A percentile compares a stretch with the other conserved stretches of the same genome.
Conservation (phyloP, 1,140 invertebrate species). For the Antheraea mylitta region DNA sequence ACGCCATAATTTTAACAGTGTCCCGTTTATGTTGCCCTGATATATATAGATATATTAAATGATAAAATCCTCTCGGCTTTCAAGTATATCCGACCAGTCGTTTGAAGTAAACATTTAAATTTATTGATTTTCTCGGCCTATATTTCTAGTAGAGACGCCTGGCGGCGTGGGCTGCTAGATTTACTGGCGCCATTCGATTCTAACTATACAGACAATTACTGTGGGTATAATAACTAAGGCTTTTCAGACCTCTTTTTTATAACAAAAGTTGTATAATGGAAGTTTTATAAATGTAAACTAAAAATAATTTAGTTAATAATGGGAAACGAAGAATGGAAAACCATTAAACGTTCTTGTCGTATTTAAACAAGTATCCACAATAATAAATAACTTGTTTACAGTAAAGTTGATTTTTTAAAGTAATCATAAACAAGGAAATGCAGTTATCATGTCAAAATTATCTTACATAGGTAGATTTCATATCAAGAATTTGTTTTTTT, state of each 20-base stretch:
- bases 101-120: slow-evolving; percentile 4
- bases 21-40: no score
- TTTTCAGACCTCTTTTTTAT: neutral
- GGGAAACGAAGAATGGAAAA: neutral
- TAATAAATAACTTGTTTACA: no score
- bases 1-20: no score
- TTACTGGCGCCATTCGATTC: slow-evolving; percentile 9
- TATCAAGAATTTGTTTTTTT: no score
- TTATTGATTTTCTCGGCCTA: slow-evolving; percentile 33
- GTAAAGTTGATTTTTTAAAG: no score
- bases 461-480: no score
- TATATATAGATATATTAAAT: neutral
- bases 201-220: neutral
- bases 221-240: neutral
- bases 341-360: no score
- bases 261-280: neutral
- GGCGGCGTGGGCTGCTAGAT: slow-evolving; percentile 22
- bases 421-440: no score
- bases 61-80: neutral
- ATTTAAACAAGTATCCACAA: no score
- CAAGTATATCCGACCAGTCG: neutral
- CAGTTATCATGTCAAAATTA: no score
- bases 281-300: neutral
- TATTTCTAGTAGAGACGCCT: slow-evolving; percentile 22
- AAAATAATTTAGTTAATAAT: neutral